Conservation (phyloP, 2,888 invertebrate genomes). For the Pyrocoelia pectoralis region DNA sequence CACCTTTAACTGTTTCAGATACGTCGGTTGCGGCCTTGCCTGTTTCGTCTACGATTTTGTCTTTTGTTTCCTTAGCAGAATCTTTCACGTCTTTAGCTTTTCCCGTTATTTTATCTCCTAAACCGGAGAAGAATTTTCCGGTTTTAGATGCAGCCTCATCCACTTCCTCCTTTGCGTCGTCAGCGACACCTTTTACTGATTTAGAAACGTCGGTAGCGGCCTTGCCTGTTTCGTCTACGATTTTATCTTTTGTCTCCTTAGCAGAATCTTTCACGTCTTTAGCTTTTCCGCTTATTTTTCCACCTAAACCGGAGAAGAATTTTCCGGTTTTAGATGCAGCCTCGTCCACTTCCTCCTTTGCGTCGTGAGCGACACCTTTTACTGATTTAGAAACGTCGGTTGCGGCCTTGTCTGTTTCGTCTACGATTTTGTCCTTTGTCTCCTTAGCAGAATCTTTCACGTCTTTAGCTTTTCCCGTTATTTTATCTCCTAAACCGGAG, state of each 20-base stretch:
- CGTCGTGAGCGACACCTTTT: not conserved
- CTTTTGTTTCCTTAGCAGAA: constrained; percentile 10
- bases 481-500: no score
- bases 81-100: constrained; percentile 23
- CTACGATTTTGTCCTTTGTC: no score
- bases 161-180: constrained; percentile 12
- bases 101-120: constrained; percentile 31
- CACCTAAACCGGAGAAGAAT: constrained; percentile 16
- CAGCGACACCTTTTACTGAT: constrained; percentile 10
- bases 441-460: no score
- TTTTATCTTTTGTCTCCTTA: constrained; percentile 26
- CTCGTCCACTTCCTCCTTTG: constrained; percentile 33
- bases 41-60: constrained; percentile 16
- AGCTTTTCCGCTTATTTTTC: constrained; percentile 16
- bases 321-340: constrained; percentile 29
- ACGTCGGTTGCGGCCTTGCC: constrained; percentile 3
- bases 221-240: constrained; percentile 14
- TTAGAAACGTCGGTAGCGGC: not conserved
- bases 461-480: no score
- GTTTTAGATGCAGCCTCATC: constrained; percentile 16
- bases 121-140: constrained; percentile 33
- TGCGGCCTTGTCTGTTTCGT: no score
- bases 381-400: no score
- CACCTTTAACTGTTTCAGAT: constrained; percentile 11
- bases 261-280: constrained; percentile 6